A percentile compares a stretch with the other conserved stretches of the same genome.
Conservation (phyloP, 2,888 invertebrate genomes). For the Rhamnusium bicolor region DNA sequence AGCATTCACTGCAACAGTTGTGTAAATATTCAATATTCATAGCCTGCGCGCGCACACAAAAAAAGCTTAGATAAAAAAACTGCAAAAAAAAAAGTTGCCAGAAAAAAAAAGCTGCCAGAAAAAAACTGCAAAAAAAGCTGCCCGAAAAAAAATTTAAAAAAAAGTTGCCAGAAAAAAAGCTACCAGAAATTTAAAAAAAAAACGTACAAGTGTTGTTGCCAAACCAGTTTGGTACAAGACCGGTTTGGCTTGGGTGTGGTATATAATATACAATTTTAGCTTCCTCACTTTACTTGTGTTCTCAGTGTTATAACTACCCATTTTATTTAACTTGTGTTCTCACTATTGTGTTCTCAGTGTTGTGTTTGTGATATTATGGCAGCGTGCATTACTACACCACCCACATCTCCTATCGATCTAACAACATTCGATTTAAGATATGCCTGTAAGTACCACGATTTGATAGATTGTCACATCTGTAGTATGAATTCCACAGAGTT, state of each 20-base stretch:
- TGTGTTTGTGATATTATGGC: neutral
- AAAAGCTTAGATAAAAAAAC: neutral
- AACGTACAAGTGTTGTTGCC: neutral
- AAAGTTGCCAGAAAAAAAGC: neutral
- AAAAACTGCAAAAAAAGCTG: no score
- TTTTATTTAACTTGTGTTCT: no score
- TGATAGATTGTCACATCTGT: neutral
- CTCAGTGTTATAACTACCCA: neutral
- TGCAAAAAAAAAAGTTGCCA: neutral
- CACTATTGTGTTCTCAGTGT: neutral
- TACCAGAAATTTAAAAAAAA: neutral
- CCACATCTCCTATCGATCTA: neutral
- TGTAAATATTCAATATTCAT: no score
- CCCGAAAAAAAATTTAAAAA: neutral
- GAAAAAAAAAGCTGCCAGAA: no score
- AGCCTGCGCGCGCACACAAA: neutral
- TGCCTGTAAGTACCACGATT: neutral
- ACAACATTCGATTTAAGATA: neutral
- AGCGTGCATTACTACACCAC: neutral
- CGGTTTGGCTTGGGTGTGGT: neutral
- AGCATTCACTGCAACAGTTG: no score
- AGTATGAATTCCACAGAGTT: neutral
- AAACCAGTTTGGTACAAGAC: neutral
- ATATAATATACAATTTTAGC: no score
- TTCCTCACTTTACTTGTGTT: no score